These are phyloP conservation scores for Acrocephalus kingi DNA, from an alignment of 2,113 vertebrate genomes.

Conservation along the genomic window DNA sequence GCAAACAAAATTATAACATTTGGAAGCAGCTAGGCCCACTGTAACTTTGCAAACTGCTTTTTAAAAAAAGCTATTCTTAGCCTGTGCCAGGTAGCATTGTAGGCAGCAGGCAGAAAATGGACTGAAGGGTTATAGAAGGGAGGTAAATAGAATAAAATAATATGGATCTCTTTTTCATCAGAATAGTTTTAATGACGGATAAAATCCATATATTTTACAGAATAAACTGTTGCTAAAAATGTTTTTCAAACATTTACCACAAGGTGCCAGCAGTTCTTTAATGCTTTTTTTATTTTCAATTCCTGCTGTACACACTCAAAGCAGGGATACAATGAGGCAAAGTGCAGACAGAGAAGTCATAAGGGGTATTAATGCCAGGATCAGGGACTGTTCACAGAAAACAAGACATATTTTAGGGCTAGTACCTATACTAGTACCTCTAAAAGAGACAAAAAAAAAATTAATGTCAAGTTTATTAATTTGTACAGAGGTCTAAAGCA, in stretches of 20 bases:
- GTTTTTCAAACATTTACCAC: conserved; percentile 70
- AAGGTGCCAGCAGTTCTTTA: conserved; percentile 73
- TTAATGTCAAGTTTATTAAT: background rate
- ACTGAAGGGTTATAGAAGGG: background rate
- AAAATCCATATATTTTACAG: background rate
- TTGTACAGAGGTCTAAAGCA: background rate
- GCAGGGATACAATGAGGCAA: background rate
- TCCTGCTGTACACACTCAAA: background rate
- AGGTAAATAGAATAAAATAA: background rate
- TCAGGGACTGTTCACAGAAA: background rate
- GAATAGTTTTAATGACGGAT: background rate
- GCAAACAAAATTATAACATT: background rate
- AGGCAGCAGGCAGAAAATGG: background rate
- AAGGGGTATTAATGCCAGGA: background rate
- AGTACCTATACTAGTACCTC: background rate
- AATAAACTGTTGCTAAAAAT: conserved; percentile 45
- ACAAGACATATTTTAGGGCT: background rate
- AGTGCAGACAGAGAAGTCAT: background rate
- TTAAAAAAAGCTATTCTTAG: background rate
- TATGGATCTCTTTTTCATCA: background rate
- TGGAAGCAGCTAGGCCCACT: background rate
- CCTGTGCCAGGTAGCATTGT: background rate
- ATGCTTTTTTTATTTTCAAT: conserved; percentile 52
- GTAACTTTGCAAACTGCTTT: background rate
- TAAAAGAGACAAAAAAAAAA: background rate